A percentile compares a stretch with the other conserved stretches of the same genome.
These are phyloP conservation scores for Mormyrus iriodes DNA, from an alignment of 2,113 vertebrate species.

Conservation along the genomic window DNA sequence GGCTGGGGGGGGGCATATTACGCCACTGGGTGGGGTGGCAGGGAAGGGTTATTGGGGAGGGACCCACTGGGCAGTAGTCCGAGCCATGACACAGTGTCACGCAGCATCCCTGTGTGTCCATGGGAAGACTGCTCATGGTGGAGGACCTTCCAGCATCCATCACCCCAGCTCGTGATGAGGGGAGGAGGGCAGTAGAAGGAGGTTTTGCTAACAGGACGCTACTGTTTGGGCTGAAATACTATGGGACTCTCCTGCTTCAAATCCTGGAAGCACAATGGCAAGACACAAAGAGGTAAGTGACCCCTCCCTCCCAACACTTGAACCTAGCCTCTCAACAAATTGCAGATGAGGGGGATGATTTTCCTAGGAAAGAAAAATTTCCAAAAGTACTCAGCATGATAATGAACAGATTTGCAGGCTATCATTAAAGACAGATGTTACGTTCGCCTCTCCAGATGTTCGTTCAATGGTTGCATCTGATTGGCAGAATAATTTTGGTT, in stretches of 20 bases:
- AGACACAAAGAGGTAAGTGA: conserved; percentile 17
- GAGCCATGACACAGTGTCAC: background rate
- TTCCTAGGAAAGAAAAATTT: background rate
- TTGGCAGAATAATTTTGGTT: background rate
- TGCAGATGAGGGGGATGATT: background rate
- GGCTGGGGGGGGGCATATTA: background rate
- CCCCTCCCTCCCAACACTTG: no score
- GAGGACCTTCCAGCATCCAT: background rate
- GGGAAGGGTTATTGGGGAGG: background rate
- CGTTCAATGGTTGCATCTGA: background rate
- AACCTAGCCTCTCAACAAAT: background rate
- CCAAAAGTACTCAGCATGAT: background rate
- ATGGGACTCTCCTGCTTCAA: conserved; percentile 26
- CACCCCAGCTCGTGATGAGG: background rate
- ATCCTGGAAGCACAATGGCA: conserved; percentile 14
- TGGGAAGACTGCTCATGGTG: background rate
- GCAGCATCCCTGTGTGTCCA: background rate
- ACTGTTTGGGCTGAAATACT: background rate
- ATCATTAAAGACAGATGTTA: background rate
- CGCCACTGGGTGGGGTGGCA: background rate
- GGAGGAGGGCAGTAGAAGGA: background rate
- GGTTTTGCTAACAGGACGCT: background rate
- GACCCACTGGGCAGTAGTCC: background rate
- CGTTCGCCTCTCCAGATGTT: background rate
- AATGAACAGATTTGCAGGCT: background rate